phyloP scores from a whole-genome alignment of 2,797 vertebrate genomes.

The Denticeps clupeoides region DNA sequence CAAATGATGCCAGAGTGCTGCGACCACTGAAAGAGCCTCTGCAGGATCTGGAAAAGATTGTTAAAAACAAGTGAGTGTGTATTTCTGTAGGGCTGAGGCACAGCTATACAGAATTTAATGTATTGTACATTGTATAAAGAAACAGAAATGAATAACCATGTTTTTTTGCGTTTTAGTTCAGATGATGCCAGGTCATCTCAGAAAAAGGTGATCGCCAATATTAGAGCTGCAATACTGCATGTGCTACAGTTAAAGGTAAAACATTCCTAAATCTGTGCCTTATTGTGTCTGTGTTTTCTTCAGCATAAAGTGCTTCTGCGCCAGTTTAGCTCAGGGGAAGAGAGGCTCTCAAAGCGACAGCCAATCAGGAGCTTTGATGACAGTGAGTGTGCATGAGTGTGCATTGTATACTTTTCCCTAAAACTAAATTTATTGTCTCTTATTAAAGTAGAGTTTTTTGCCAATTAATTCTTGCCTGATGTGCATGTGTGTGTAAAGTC shows the following conservation, averaged over 20 bases:
- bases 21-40: slow-evolving; percentile 81
- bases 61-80: slow-evolving; percentile 93
- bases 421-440: background rate
- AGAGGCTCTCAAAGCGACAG: slow-evolving; percentile 85
- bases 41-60: slow-evolving; percentile 82
- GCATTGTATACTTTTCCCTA: background rate
- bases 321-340: slow-evolving; percentile 86
- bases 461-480: too few relatives aligned
- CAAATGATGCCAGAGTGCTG: slow-evolving; percentile 82
- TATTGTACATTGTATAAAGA: background rate
- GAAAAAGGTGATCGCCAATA: slow-evolving; percentile 68
- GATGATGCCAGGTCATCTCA: slow-evolving; percentile 76
- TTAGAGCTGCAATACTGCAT: background rate
- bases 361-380: slow-evolving; percentile 86
- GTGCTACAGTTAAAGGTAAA: too few relatives aligned
- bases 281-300: slow-evolving; percentile 8
- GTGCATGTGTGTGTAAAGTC: slow-evolving; percentile 50
- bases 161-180: slow-evolving; percentile 57
- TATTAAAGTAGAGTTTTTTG: too few relatives aligned
- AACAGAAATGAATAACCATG: background rate
- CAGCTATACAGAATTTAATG: background rate
- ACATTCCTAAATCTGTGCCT: background rate
- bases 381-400: slow-evolving; percentile 56
- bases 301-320: slow-evolving; percentile 87
- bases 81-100: too few relatives aligned